Percentiles rank a stretch among this genome's conserved stretches.
Conservation (phyloP, 2,888 invertebrate species). For the Eupithecia abbreviata region DNA sequence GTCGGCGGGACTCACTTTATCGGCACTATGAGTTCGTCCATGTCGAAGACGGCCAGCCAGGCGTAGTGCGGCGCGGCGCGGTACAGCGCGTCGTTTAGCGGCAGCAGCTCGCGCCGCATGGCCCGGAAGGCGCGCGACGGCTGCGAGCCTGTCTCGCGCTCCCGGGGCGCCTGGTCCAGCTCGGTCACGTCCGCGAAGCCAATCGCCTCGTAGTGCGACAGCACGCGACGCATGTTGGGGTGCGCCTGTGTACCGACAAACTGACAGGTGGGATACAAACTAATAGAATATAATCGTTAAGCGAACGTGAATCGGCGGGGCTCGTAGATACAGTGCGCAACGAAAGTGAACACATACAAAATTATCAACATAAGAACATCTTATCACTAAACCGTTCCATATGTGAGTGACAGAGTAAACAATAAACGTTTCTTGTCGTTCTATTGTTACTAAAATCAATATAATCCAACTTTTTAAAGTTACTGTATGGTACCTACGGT, state of each 20-base stretch:
- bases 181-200: conserved; percentile 35
- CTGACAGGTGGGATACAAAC: background rate
- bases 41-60: conserved; percentile 34
- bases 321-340: background rate
- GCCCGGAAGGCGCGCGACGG: conserved; percentile 17
- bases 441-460: too few relatives aligned
- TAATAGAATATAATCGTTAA: background rate
- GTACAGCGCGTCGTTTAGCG: conserved; percentile 40
- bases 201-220: conserved; percentile 25
- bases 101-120: conserved; percentile 31
- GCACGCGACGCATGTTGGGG: conserved; percentile 26
- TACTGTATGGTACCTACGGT: too few relatives aligned
- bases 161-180: conserved; percentile 34
- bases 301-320: background rate
- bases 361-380: too few relatives aligned
- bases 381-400: too few relatives aligned
- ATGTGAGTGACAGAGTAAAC: too few relatives aligned
- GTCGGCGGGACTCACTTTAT: background rate
- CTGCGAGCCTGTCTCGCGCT: conserved; percentile 3
- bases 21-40: conserved; percentile 38
- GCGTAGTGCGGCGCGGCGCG: conserved; percentile 22
- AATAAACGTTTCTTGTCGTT: too few relatives aligned
- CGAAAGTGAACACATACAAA: too few relatives aligned
- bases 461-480: too few relatives aligned
- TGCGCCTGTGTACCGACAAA: conserved; percentile 27